Base-by-base conservation (phyloP, 2,888 invertebrate species). In the Leptopilina drosophilae region DNA sequence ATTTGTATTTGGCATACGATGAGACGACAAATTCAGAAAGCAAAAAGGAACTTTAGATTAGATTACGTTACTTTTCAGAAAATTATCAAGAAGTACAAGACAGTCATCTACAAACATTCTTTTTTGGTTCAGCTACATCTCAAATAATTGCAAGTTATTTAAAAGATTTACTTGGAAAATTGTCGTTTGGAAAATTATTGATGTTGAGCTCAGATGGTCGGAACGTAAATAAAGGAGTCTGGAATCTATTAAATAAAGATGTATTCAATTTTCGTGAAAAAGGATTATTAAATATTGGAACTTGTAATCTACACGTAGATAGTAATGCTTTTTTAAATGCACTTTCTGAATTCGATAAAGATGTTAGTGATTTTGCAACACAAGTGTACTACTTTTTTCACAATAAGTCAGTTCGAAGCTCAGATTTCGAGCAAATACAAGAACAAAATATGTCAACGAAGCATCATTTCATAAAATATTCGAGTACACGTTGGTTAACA, bases 341-440 rank as follows among this genome's bases (percentile, higher is more conserved):
- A 2, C 15, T 66, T 66, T 66, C 66, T 46, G 66, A 66, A 46
- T 46, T 66, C 15, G 66, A 15, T 46, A 15, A 15, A 11, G 66
- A 66, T n/a, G 1, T 46, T 7, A 46, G 46, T 46, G 46, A 66
- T n/a, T 66, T 42, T n/a, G 66, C 46, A 42, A 66, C 42, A 42
- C 42, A 40, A 42, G 11, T 66, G 1, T 66, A 66, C 15, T 46
- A 66, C 2, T 66, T 46, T 26, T 66, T 42, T n/a, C 42, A 66
- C 11, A 66, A 66, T n/a, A 42, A 66, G 15, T 42, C 66, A 42
- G 66, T 66, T 66, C 15, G 42, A 8, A 42, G 66, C 14, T n/a
- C n/a, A 66, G 46, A 66, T 66, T 66, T 42, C 42, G 46, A 66
- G 42, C 42, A 59, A 66, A 66, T 66, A 15, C 42, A 66, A 15